A percentile compares a stretch with the other conserved stretches of the same genome.
Evolutionary conservation across 2,888 invertebrate genomes (phyloP).

Genomic region (Microdon myrmicae): DNA sequence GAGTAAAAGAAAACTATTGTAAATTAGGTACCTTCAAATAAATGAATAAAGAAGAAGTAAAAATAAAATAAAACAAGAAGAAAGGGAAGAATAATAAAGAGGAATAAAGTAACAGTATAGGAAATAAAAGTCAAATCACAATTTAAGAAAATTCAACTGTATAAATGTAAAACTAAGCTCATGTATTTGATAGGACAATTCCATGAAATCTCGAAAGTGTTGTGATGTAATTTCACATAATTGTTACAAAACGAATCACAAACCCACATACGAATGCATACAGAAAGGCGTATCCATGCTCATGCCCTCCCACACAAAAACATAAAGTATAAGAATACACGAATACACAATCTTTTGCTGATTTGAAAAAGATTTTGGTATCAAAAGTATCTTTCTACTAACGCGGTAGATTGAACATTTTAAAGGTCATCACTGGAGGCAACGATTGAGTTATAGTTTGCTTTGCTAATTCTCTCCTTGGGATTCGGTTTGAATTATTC

Average conservation of each 20-base stretch:
- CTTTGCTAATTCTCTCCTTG: too few species aligned
- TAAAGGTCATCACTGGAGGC: too few species aligned
- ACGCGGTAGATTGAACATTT: too few species aligned
- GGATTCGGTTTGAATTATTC: too few species aligned
- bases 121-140: conserved; percentile 25
- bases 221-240: conserved; percentile 60
- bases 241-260: conserved; percentile 30
- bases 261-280: conserved; percentile 14
- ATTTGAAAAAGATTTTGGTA: too few species aligned
- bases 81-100: conserved; percentile 9
- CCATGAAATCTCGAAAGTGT: conserved; percentile 64
- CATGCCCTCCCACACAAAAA: too few species aligned
- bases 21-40: conserved; percentile 65
- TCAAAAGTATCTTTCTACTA: too few species aligned
- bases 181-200: conserved; percentile 49
- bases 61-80: conserved; percentile 19
- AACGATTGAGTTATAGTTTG: too few species aligned
- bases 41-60: conserved; percentile 35
- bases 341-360: too few species aligned
- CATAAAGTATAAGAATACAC: too few species aligned
- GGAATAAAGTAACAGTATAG: conserved; percentile 29
- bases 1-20: conserved; percentile 59
- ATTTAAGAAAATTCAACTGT: conserved; percentile 31
- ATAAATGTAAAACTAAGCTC: conserved; percentile 46
- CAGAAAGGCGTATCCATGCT: too few species aligned